Evolutionary conservation across 2,113 vertebrate genomes (phyloP).

Genomic region (Coracopsis vasa): DNA sequence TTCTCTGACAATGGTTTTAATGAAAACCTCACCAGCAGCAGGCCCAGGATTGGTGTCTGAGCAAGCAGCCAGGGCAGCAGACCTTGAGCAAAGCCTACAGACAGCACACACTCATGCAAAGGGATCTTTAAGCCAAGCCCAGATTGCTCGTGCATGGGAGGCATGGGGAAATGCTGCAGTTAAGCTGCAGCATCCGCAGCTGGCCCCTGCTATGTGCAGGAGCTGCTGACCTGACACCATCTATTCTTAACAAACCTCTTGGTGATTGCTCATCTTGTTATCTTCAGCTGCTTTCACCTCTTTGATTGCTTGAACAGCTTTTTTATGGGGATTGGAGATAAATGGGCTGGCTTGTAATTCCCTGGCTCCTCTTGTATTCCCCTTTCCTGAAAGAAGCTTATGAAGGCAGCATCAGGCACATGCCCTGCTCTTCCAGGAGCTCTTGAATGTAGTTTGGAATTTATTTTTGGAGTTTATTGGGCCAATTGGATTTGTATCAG

Average conservation of each 20-base stretch:
- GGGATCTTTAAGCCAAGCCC: accelerated
- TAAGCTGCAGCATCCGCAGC: neutral
- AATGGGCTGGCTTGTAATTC: neutral
- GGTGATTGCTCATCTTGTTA: accelerated
- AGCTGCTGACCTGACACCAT: accelerated
- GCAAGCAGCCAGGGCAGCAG: neutral
- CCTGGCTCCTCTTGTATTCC: neutral
- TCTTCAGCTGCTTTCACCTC: neutral
- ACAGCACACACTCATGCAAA: accelerated
- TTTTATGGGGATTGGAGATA: too few species aligned
- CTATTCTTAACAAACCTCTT: accelerated
- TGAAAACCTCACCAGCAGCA: neutral
- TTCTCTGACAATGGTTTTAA: accelerated
- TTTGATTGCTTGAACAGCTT: neutral
- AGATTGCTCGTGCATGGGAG: accelerated
- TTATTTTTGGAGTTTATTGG: neutral
- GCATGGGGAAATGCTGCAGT: accelerated
- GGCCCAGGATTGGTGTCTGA: neutral
- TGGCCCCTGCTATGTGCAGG: accelerated
- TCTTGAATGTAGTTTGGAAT: neutral
- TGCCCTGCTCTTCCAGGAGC: neutral
- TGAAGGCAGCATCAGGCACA: accelerated
- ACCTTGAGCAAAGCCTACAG: neutral
- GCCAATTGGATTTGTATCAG: accelerated
- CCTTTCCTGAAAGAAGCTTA: accelerated